Evolutionary conservation across 1,140 invertebrate species (phyloP).

Genomic region (Scaptomyza hsui): DNA sequence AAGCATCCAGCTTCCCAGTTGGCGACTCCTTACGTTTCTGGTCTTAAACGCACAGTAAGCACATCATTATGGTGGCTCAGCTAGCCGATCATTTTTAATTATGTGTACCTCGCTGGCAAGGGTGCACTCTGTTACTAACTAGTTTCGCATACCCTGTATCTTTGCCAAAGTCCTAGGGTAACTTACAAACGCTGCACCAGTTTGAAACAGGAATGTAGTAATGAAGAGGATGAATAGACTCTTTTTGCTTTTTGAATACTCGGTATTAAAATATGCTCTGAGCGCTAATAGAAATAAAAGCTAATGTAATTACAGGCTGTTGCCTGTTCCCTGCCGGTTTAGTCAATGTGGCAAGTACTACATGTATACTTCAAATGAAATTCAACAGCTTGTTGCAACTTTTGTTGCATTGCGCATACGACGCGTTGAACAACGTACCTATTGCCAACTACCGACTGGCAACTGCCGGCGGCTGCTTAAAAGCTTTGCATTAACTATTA

Average conservation of each 20-base stretch:
- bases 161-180: too few relatives aligned
- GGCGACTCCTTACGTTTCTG: conserved; percentile 1
- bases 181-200: too few relatives aligned
- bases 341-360: conserved; percentile 26
- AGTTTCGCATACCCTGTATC: background rate
- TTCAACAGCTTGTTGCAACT: conserved; percentile 48
- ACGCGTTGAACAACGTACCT: conserved; percentile 16
- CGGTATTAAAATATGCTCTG: conserved; percentile 72
- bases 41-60: conserved; percentile 31
- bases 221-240: background rate
- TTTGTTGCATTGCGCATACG: conserved; percentile 48
- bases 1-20: background rate
- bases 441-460: conserved; percentile 4
- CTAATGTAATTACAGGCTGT: conserved; percentile 70
- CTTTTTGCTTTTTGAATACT: background rate
- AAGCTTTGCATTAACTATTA: conserved; percentile 80
- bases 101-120: conserved; percentile 40
- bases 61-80: conserved; percentile 64
- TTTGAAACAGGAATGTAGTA: too few relatives aligned
- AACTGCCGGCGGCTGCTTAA: conserved; percentile 68
- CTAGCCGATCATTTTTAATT: conserved; percentile 71
- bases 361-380: conserved; percentile 48
- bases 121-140: conserved; percentile 14
- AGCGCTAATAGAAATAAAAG: conserved; percentile 76
- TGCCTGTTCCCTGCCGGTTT: conserved; percentile 37